Base-by-base conservation (phyloP, 2,888 invertebrate genomes). In the Lissonota sp. region DNA sequence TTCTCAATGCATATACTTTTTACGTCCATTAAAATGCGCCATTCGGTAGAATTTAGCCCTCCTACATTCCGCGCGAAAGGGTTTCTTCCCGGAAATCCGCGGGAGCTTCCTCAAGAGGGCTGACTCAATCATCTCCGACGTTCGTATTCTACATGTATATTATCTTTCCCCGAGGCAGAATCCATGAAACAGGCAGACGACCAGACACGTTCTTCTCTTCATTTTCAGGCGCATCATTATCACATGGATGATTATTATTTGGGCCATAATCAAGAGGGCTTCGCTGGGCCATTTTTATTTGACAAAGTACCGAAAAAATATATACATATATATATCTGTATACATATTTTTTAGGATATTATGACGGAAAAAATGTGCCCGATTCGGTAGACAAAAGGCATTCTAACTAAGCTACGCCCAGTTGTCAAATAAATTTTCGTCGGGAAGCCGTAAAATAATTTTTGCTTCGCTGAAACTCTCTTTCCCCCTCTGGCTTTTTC, bases 391-490 rank as follows among this genome's bases (percentile, higher is more conserved):
- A 78, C 78, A 44, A 74, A 51, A 81, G 78, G 12, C 44, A 69
- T 53, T 78, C 51, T 57, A 12, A 66, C 51, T 57, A 12, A 66
- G 53, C 42, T 66, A 78, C 81, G 74, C 78, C 78, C 81, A 71
- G 60, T 70, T 78, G 81, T 81, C 81, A 81, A 70, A 78, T 81
- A 81, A 81, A 81, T 81, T 74, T 74, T 70, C 70, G 78, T 74
- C 58, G 74, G 37, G 60, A 71, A 63, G 70, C 74, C 74, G 63
- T 81, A 66, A 81, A 81, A 78, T 71, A 16, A 63, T 71, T 70
- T 74, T 60, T 60, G 62, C 53, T 70, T 60, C 44, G 58, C 39
- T 12, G 53, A 51, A 37, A n/a, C n/a, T n/a, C n/a, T n/a, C 14
- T 51, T n/a, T 40, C 40, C 37, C 12, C 12, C 26, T 26, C 26